These are phyloP conservation scores for Capitulum mitella DNA, from an alignment of 2,888 invertebrate species.

Conservation along the genomic window DNA sequence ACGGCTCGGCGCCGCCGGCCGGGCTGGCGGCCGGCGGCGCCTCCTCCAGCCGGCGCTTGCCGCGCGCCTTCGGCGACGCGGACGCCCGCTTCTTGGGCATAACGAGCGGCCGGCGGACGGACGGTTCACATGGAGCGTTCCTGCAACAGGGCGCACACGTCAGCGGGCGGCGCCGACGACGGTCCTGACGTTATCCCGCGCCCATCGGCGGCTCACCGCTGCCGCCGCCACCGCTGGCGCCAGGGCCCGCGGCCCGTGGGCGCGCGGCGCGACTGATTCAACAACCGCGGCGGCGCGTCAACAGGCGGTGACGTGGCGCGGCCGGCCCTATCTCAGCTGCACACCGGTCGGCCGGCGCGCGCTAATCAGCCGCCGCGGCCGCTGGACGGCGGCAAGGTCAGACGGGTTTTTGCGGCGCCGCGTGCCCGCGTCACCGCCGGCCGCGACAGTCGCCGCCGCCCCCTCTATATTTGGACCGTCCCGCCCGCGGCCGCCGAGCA, in stretches of 20 bases:
- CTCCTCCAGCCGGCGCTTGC: constrained; percentile 10
- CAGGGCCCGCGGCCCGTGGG: too few relatives aligned
- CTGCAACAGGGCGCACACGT: background rate
- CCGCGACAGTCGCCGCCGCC: too few relatives aligned
- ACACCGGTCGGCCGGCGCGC: background rate
- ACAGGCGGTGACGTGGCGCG: background rate
- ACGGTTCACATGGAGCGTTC: background rate
- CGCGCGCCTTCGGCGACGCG: constrained; percentile 10
- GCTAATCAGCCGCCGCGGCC: background rate
- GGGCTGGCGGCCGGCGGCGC: background rate
- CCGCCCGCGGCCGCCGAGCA: too few relatives aligned
- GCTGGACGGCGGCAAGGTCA: background rate
- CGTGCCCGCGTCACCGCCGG: background rate
- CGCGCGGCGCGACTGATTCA: too few relatives aligned
- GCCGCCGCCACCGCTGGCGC: too few relatives aligned
- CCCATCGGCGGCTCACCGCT: too few relatives aligned
- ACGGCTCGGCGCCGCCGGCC: background rate
- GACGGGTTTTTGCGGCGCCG: background rate
- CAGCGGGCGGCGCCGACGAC: background rate
- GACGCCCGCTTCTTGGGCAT: constrained; percentile 15
- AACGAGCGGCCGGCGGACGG: background rate
- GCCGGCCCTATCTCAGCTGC: background rate
- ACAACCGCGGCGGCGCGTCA: too few relatives aligned
- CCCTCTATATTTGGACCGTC: too few relatives aligned
- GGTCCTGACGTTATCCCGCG: too few relatives aligned